Base-by-base conservation (phyloP, 2,797 vertebrate genomes). In the Halcyon badia region DNA sequence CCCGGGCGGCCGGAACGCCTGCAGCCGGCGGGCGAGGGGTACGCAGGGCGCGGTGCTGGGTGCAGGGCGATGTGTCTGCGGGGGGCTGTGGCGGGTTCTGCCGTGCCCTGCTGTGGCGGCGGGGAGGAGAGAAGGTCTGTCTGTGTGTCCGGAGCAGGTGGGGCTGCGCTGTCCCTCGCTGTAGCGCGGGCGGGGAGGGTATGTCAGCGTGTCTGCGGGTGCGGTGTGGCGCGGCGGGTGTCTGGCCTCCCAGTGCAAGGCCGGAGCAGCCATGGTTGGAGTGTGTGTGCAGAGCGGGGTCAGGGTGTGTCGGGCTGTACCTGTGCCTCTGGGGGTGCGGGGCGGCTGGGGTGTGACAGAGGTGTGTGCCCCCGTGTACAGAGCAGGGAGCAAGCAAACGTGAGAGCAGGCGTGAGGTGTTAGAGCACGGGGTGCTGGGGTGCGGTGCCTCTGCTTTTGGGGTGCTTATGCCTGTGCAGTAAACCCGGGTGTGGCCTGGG, bases 401-500 rank as follows among this genome's bases (percentile, higher is more conserved):
- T 9, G n/a, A 24, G 62, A 20, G 48, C 49, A 46, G 65, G 16
- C 1, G 28, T 20, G 56, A 39, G 64, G 30, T 77, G 42, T 58
- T 20, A 4, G 15, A 2, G 30, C 7, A 49, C 17, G 24, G 88
- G 82, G 12, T 33, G 64, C 31, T 11, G 28, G 65, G 54, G 26
- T 51, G 30, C 60, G 70, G 54, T 26, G 42, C 25, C 31, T 33
- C 28, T 18, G 51, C 51, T 30, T 30, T 18, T 30, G 75, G 44
- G 13, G 52, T 8, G 17, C 61, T 52, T 18, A 6, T 64, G 60
- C 14, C 0, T 77, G 78, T 79, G 54, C 82, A 4, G 0, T 42
- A 21, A 73, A 25, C 6, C 35, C 48, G 93, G 91, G 93, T 87
- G 96, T 89, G 95, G 79, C 79, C 60, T 48, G 73, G 20, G 46